phyloP scores from a whole-genome alignment of 2,113 vertebrate genomes.

The Pygoscelis adeliae region DNA sequence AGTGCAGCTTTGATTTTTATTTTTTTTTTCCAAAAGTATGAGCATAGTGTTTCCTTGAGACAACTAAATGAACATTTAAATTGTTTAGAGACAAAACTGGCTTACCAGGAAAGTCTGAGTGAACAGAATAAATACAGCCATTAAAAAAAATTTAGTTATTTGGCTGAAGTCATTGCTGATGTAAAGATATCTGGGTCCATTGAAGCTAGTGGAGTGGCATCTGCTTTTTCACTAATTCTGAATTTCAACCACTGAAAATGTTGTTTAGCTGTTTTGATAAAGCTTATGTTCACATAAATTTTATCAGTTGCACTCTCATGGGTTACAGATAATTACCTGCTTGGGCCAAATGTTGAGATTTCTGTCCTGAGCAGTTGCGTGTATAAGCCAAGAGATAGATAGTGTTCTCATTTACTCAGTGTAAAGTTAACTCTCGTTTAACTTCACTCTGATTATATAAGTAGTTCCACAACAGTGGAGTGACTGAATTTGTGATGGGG shows the following conservation, averaged over 20 bases:
- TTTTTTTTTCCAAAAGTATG: not conserved
- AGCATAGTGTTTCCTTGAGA: not conserved
- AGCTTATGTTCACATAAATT: not conserved
- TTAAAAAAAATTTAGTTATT: not conserved
- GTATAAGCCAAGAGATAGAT: not conserved
- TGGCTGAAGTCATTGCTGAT: not conserved
- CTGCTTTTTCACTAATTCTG: not conserved
- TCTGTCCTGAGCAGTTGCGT: rapidly evolving
- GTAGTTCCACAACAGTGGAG: not conserved
- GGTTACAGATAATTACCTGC: not conserved
- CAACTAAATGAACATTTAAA: not conserved
- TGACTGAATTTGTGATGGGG: not conserved
- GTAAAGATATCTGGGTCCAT: not conserved
- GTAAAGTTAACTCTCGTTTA: not conserved
- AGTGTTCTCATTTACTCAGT: not conserved
- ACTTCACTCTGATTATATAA: not conserved
- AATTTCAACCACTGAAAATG: not conserved
- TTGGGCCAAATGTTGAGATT: not conserved
- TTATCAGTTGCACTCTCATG: not conserved
- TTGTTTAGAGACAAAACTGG: not conserved
- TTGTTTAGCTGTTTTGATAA: not conserved
- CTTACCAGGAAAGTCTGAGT: not conserved
- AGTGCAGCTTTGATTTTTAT: not conserved
- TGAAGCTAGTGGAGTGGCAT: not conserved
- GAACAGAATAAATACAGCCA: not conserved